Base-by-base conservation (phyloP, 2,113 vertebrate genomes). In the Mohoua ochrocephala region DNA sequence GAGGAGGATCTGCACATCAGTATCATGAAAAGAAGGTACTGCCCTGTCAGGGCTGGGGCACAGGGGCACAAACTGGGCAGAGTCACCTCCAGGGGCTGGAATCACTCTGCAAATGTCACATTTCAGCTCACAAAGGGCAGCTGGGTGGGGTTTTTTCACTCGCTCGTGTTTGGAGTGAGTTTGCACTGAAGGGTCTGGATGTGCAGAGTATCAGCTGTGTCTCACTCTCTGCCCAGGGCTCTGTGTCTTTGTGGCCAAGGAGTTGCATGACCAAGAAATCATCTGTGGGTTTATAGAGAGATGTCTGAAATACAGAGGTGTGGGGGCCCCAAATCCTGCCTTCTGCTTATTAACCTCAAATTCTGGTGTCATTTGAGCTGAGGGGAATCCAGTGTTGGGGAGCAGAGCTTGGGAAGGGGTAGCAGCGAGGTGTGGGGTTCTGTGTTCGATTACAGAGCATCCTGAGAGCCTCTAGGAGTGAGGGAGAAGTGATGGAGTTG, bases 11-110 rank as follows among this genome's bases (percentile, higher is more conserved):
- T 99, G 47, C 99, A 98, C 61, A 98, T 99, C 97, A 99, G 98
- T 98, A 99, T 99, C 98, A 99, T 99, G 99, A 99, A 99, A 98
- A 99, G 99, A 98, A 99, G 99, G 99, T 99, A 97, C 45, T 61
- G 89, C 42, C 64, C 76, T 78, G 63, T 13, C 53, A 7, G 19
- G 18, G 31, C n/a, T 57, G 73, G 50, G 50, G 13, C 39, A 33
- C 8, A 52, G 87, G 1, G 42, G 50, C 44, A 39, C 73, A 19
- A 13, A 16, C 13, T n/a, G 80, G 90, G 67, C 67, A 94, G 71
- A 53, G 33, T 23, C 69, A 64, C 28, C 47, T 35, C n/a, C 65
- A 59, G 64, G 79, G 76, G 57, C 27, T 81, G 47, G 11, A 11
- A 5, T n/a, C 13, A 1, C 31, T 2, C 30, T 27, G 42, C 11